A percentile compares a stretch with the other conserved stretches of the same genome.
These are phyloP conservation scores for Nothobranchius kuhntae DNA, from an alignment of 2,113 vertebrate genomes.

Conservation along the genomic window DNA sequence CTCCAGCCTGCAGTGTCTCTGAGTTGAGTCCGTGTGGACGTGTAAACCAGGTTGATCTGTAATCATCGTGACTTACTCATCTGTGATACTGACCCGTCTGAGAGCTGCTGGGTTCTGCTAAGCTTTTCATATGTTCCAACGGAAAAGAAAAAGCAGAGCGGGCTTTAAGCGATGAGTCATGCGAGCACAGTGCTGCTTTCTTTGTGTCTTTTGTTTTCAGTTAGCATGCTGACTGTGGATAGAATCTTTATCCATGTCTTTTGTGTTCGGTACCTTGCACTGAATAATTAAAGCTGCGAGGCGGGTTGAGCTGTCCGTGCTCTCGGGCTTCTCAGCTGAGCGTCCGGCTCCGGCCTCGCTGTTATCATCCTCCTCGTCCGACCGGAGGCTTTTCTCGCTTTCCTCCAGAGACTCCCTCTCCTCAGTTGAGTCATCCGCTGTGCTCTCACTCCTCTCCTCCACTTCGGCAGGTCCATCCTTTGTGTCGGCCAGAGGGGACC, in stretches of 20 bases:
- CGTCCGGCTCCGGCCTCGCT: slow-evolving; percentile 62
- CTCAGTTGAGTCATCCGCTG: slow-evolving; percentile 79
- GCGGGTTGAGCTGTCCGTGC: slow-evolving; percentile 21
- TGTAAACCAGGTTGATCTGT: neutral
- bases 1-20: neutral
- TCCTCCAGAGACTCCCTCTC: slow-evolving; percentile 80
- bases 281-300: slow-evolving; percentile 80
- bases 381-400: slow-evolving; percentile 79
- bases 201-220: slow-evolving; percentile 22
- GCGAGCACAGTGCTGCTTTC: neutral
- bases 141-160: slow-evolving; percentile 24
- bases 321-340: slow-evolving; percentile 55
- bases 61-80: slow-evolving; percentile 20
- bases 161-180: slow-evolving; percentile 46
- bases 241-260: neutral
- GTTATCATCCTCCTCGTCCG: slow-evolving; percentile 77
- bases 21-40: neutral
- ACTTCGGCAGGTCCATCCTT: slow-evolving; percentile 67
- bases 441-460: slow-evolving; percentile 79
- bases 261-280: slow-evolving; percentile 83
- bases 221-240: slow-evolving; percentile 9
- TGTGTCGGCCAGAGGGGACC: slow-evolving; percentile 79
- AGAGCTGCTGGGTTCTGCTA: slow-evolving; percentile 13
- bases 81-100: slow-evolving; percentile 19
- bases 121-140: slow-evolving; percentile 16